These are phyloP conservation scores for Pachyseris speciosa DNA, from an alignment of 64 coral and sea anemone genomes.

Conservation along the genomic window DNA sequence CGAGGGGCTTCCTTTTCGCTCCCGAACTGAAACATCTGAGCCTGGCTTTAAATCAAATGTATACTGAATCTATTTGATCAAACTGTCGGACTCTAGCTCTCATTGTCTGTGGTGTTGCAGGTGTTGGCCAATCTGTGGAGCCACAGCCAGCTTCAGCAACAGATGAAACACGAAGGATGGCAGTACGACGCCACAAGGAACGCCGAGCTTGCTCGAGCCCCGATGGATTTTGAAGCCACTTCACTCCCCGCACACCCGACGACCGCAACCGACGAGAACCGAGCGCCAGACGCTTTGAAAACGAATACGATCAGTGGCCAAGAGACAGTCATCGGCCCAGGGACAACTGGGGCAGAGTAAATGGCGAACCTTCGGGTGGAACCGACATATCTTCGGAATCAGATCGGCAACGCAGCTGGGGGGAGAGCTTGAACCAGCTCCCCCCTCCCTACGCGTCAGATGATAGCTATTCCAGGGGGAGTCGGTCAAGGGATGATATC, in stretches of 20 bases:
- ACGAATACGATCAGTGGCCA: neutral
- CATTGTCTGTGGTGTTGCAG: constrained; percentile 10
- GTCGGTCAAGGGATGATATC: constrained; percentile 21
- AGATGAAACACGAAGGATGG: constrained; percentile 90
- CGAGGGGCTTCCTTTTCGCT: too few relatives aligned
- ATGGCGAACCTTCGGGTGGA: constrained; percentile 21
- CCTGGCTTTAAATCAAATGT: too few relatives aligned
- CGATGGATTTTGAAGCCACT: constrained; percentile 76
- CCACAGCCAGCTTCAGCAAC: constrained; percentile 65
- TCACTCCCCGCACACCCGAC: constrained; percentile 68
- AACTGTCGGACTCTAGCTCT: neutral
- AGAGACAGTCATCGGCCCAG: neutral
- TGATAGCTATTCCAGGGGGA: constrained; percentile 23
- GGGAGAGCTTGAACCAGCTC: constrained; percentile 57
- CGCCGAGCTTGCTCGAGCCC: constrained; percentile 50
- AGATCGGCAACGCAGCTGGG: constrained; percentile 67
- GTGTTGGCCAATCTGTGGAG: constrained; percentile 77
- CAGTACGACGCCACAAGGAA: constrained; percentile 49
- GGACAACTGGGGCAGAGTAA: constrained; percentile 26
- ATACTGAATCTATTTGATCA: too few relatives aligned
- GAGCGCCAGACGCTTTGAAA: neutral
- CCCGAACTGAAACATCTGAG: too few relatives aligned
- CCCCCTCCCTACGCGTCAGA: constrained; percentile 71
- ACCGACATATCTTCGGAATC: constrained; percentile 33
- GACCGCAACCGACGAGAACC: constrained; percentile 3